These are phyloP conservation scores for Oedothorax gibbosus DNA, from an alignment of 1,140 invertebrate genomes.

Conservation along the genomic window DNA sequence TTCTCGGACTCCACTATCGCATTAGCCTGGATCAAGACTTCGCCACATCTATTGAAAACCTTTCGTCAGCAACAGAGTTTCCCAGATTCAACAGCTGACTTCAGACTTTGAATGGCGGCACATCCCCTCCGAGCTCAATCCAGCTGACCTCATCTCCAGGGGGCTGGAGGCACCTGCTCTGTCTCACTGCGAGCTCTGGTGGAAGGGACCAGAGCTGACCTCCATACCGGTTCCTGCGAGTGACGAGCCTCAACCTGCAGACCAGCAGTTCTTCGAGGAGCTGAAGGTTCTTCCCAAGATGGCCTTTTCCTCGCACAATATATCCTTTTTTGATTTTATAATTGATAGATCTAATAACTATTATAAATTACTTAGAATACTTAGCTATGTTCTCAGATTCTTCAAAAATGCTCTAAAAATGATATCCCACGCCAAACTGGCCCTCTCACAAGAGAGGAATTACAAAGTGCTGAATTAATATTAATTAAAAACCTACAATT, in stretches of 20 bases:
- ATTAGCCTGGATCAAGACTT: background rate
- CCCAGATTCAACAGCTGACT: conserved; percentile 1
- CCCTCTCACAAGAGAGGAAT: background rate
- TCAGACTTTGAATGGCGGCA: background rate
- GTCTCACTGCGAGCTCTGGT: background rate
- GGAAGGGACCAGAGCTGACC: background rate
- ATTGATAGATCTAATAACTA: background rate
- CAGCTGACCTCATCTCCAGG: background rate
- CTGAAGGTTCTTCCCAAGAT: background rate
- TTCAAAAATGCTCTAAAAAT: background rate
- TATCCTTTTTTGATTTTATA: background rate
- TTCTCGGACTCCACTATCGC: background rate
- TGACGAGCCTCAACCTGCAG: background rate
- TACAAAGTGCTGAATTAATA: background rate
- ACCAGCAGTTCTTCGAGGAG: conserved; percentile 8
- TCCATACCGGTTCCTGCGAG: background rate
- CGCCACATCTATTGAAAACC: background rate
- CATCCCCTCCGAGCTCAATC: background rate
- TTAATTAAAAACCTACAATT: background rate
- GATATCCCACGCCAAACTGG: background rate
- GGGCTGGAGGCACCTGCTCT: background rate
- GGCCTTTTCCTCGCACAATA: background rate
- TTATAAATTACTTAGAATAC: conserved; percentile 4
- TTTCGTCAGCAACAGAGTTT: background rate
- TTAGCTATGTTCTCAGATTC: conserved; percentile 4